These are phyloP conservation scores for Eristalinus sepulchralis DNA, from an alignment of 2,888 invertebrate genomes.

Conservation along the genomic window DNA sequence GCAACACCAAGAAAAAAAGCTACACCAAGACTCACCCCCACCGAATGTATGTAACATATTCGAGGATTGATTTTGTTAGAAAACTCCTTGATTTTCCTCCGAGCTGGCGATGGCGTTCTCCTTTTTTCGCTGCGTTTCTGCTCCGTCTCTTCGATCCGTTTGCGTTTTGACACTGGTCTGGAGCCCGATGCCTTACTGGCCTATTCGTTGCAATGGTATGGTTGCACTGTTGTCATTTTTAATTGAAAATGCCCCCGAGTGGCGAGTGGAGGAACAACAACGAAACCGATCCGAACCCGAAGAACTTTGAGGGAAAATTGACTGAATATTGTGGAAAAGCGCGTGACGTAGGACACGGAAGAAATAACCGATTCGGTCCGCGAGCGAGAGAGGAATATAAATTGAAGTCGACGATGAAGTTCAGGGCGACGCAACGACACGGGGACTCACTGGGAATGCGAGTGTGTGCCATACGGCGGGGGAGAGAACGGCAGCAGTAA, in stretches of 20 bases:
- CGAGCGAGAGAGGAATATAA: slow-evolving; percentile 45
- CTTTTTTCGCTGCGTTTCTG: background rate
- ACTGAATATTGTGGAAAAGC: slow-evolving; percentile 42
- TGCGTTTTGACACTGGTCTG: background rate
- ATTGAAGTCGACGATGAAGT: background rate
- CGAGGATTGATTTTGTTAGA: slow-evolving; percentile 53
- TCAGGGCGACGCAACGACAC: background rate
- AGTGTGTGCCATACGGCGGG: slow-evolving; percentile 32
- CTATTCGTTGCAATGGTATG: slow-evolving; percentile 18
- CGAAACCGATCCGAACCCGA: slow-evolving; percentile 33
- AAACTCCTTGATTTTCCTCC: slow-evolving; percentile 3
- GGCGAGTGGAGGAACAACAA: background rate
- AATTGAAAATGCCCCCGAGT: background rate
- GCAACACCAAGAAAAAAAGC: slow-evolving; percentile 17
- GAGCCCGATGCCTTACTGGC: slow-evolving; percentile 1
- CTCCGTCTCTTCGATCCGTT: background rate
- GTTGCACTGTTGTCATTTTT: slow-evolving; percentile 44
- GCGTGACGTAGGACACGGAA: slow-evolving; percentile 56
- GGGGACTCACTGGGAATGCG: background rate
- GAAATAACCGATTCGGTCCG: slow-evolving; percentile 39
- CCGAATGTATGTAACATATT: slow-evolving; percentile 68
- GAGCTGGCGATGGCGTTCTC: background rate
- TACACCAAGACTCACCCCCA: slow-evolving; percentile 55
- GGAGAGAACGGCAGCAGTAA: slow-evolving; percentile 23
- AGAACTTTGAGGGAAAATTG: slow-evolving; percentile 56